Conservation (phyloP, 1,140 invertebrate genomes). For the Eupeodes corollae region DNA sequence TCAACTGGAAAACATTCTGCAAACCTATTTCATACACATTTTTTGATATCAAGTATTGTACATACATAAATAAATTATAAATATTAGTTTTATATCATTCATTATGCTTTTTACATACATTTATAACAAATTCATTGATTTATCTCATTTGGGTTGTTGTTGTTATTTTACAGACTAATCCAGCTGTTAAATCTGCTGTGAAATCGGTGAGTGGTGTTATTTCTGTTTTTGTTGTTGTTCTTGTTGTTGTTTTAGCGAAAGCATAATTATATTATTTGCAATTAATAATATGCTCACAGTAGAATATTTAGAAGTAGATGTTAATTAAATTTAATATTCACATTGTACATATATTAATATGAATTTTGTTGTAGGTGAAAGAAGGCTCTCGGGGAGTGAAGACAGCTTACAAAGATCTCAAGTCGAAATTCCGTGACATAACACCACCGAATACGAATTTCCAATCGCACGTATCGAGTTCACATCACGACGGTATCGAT, state of each 20-base stretch:
- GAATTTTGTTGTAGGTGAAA: constrained; percentile 62
- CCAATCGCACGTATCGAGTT: constrained; percentile 27
- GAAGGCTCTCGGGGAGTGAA: constrained; percentile 62
- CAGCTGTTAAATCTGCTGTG: constrained; percentile 67
- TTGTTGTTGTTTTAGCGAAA: too few relatives aligned
- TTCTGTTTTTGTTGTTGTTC: too few relatives aligned
- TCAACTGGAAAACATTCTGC: too few relatives aligned
- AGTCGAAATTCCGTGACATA: constrained; percentile 47
- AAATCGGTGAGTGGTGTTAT: constrained; percentile 55
- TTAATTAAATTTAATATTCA: background rate
- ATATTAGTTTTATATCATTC: background rate
- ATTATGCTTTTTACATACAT: background rate
- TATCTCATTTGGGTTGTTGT: constrained; percentile 1
- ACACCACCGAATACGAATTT: constrained; percentile 24
- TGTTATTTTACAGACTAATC: constrained; percentile 56
- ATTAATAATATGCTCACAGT: too few relatives aligned
- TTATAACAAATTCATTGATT: background rate
- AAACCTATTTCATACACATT: too few relatives aligned
- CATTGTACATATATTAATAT: constrained; percentile 2
- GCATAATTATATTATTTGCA: too few relatives aligned
- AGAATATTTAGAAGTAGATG: background rate
- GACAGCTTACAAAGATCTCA: constrained; percentile 60
- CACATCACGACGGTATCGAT: constrained; percentile 36
- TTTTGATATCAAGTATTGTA: too few relatives aligned
- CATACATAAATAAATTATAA: too few relatives aligned